Base-by-base conservation (phyloP, 2,888 invertebrate genomes). In the Nemotelus nigrinus region DNA sequence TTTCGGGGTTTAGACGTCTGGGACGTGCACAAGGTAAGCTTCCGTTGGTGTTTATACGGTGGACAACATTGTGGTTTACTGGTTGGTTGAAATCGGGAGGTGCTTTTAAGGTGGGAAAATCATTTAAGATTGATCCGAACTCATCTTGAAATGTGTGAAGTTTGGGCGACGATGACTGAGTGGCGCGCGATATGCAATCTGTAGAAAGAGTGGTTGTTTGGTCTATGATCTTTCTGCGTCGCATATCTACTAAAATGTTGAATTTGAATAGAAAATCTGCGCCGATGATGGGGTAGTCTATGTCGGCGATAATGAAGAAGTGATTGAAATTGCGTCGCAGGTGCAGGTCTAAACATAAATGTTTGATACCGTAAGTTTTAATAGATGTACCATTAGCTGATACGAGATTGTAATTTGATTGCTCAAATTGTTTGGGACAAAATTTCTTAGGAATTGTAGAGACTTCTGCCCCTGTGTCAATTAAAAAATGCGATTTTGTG, bases 1-100 rank as follows among this genome's bases (percentile, higher is more conserved):
- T 80, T 65, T 78, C 74, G 48, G 72, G 71, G 6, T 78, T 76
- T 77, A 78, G 78, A 72, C 80, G 78, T 74, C 77, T 65, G 65
- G 77, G 80, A 65, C 55, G 39, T 50, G 47, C 53, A 63, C 58
- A 64, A 39, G 67, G 57, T 64, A 70, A 79, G 78, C 80, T 77
- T 78, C 80, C 79, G 76, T 65, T 55, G 79, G 43, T 68, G 5
- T 25, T n/a, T 3, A 68, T 67, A 5, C 43, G n/a, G 25, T 67
- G 67, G 3, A 67, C 67, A 7, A 67, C 67, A 41, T 47, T 64
- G 50, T 79, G 78, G 67, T 77, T 78, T n/a, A 76, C 65, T 41
- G 64, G 71, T 43, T 64, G 43, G 7, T 77, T 77, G 48, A 78
- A 79, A 57, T 79, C 77, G 63, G 76, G 76, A n/a, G 70, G 77